phyloP scores from a whole-genome alignment of 2,113 vertebrate species.

The Abramis brama region DNA sequence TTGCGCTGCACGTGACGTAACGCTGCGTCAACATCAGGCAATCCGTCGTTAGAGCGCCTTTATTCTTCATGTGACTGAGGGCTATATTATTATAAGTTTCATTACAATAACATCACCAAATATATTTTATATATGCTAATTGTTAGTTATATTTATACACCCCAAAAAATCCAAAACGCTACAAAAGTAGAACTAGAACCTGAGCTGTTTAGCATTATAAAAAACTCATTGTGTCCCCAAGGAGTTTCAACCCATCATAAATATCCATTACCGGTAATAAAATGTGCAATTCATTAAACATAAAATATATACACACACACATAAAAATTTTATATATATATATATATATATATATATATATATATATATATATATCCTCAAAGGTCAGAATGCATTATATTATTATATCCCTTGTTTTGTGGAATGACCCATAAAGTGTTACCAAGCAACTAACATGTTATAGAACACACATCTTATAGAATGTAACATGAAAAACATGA shows the following conservation, averaged over 20 bases:
- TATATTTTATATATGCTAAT: background rate
- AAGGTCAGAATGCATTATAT: too few relatives aligned
- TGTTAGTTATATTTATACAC: background rate
- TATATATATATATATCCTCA: background rate
- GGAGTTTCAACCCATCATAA: too few relatives aligned
- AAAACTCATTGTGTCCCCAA: background rate
- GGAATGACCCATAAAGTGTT: background rate
- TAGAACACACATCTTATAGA: background rate
- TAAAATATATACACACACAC: too few relatives aligned
- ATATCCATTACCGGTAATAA: background rate
- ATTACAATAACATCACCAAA: background rate
- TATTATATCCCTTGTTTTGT: background rate
- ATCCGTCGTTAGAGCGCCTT: background rate
- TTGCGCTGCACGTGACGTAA: constrained; percentile 45
- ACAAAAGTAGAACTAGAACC: background rate
- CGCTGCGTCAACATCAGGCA: constrained; percentile 4
- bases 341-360: too few relatives aligned
- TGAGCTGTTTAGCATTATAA: background rate
- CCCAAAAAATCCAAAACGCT: background rate
- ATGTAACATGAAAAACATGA: background rate
- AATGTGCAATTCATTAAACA: too few relatives aligned
- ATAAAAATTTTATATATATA: too few relatives aligned
- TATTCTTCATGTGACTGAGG: background rate
- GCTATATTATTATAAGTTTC: background rate
- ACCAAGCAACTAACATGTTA: background rate